Evolutionary conservation across 2,113 vertebrate species (phyloP).

Genomic region (Uria aalge): DNA sequence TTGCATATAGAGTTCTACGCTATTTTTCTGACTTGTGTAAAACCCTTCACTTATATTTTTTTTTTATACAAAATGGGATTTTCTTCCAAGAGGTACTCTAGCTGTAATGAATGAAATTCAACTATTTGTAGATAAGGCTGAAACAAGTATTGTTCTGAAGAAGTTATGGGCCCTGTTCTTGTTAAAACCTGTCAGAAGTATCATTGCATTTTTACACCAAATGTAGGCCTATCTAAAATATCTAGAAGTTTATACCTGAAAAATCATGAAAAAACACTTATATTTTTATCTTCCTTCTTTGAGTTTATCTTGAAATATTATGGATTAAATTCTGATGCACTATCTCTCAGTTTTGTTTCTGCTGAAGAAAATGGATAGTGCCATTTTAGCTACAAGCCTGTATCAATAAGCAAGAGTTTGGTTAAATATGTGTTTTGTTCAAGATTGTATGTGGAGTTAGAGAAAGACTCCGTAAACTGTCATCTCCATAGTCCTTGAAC

Average conservation of each 20-base stretch:
- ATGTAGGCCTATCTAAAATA: neutral
- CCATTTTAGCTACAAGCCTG: neutral
- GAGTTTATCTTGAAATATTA: neutral
- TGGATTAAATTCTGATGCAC: neutral
- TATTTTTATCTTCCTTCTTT: neutral
- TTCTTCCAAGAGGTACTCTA: neutral
- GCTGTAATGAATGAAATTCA: neutral
- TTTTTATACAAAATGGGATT: neutral
- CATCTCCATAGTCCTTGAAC: neutral
- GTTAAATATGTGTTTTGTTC: neutral
- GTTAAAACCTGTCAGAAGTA: neutral
- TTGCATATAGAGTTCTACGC: neutral
- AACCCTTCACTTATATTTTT: accelerated
- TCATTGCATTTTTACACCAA: neutral
- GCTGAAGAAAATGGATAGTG: neutral
- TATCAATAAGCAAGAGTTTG: neutral
- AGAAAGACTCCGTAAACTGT: neutral
- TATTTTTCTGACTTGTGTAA: neutral
- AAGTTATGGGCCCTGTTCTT: accelerated
- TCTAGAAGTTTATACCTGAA: neutral
- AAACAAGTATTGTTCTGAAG: neutral
- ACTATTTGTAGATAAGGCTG: neutral
- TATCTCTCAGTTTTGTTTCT: neutral
- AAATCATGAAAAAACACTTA: neutral
- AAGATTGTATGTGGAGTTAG: neutral